Evolutionary conservation across 2,797 vertebrate genomes (phyloP), one percentile per base, ranked within the genome.

Genomic region (Gambusia yucatana): DNA sequence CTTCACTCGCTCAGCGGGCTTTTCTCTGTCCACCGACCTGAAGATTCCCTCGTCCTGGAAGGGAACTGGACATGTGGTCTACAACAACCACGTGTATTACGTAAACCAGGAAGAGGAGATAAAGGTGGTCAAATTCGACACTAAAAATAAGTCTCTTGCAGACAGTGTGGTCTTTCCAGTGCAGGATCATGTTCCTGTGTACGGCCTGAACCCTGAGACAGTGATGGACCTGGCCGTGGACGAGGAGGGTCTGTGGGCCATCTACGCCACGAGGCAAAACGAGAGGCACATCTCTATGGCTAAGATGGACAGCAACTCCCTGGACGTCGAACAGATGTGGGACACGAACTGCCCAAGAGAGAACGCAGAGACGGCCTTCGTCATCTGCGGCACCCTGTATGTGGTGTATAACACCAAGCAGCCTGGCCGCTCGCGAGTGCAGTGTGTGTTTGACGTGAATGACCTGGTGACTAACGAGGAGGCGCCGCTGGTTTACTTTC

Each of bases 321-420:
- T 99, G 92, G 97, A 97, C 89, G 96, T 97, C 0, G 97, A 98
- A 92, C 98, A 99, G 89, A 98, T 97, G 96, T 99, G 98, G 98
- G 98, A 99, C 88, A 98, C 98, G 0, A 97, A 97, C 0, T 99
- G 98, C 77, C 97, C 96, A 0, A 93, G 96, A 13, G 98, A 99
- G 91, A 98, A 98, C 0, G 98, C 98, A 0, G 98, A 99, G 94
- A 97, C 96, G 0, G 98, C 97, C 17, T 99, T 99, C 0, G 95
- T 99, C 87, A 97, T 99, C 91, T 99, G 98, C 0, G 97, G 98
- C 43, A 97, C 98, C 0, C 94, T 99, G 44, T 98, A 99, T 0
- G 98, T 99, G 30, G 98, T 97, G 50, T 99, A 99, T 88, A 99
- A 99, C 95, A 99, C 97, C 16, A 94, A 95, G 76, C 96, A 97